Base-by-base conservation (phyloP, 2,797 vertebrate genomes). In the Carcharodon carcharias region DNA sequence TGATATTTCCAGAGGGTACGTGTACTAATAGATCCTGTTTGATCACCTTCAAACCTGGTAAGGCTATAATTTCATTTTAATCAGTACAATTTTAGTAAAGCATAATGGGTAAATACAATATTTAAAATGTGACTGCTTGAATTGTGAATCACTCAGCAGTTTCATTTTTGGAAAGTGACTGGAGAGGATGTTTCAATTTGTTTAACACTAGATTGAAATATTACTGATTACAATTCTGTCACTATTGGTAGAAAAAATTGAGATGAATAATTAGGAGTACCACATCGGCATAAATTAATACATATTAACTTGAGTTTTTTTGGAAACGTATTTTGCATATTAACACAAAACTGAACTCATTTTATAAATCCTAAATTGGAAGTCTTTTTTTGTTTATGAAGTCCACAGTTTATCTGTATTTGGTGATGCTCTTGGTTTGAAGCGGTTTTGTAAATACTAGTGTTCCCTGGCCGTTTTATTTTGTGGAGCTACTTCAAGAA, bases 1-100 rank as follows among this genome's bases (percentile, higher is more conserved):
- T 99, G 99, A 99, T 99, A 97, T 99, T 99, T 97, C 99, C 99
- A 96, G 99, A 99, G 97, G 99, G 99, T 97, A 99, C 99, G 0
- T 99, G 99, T 96, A 99, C 99, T 95, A 99, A 99, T 97, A 98
- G 99, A 97, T 99, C 99, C 97, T 99, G 99, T 97, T 98, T 99
- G 96, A 99, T 99, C 97, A 99, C 99, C 94, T 99, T 99, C 97
- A 99, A 99, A 97, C 99, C 99, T 98, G 99, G 99, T 99, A 98
- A 91, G 97, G 97, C 96, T 97, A 96, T 95, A 4, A 16, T 40
- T 89, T 89, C 1, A 85, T 85, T 85, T 21, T 85, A 1, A n/a
- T 7, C 58, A 92, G 16, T 58, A 8, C 26, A 5, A 12, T 92
- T 65, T 63, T n/a, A 92, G 40, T 92, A 65, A 18, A n/a, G 16